A percentile compares a stretch with the other conserved stretches of the same genome.
Conservation (phyloP, 2,797 vertebrate species). For the Lycodopsis pacificus region DNA sequence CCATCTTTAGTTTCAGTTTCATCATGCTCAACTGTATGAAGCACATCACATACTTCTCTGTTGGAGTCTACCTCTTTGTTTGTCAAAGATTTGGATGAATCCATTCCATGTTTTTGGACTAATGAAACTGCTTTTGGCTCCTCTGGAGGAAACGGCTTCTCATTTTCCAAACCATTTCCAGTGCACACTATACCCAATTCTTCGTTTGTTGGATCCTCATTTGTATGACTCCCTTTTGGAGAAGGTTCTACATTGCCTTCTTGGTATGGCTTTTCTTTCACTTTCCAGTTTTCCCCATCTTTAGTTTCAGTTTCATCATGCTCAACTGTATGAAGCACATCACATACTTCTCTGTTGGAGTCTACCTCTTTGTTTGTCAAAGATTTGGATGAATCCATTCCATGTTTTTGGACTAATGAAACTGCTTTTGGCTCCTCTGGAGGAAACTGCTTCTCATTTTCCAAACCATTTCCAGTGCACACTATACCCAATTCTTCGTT, state of each 20-base stretch:
- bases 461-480: constrained; percentile 31
- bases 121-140: constrained; percentile 1
- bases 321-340: constrained; percentile 6
- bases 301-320: constrained; percentile 25
- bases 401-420: background rate
- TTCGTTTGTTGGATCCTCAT: constrained; percentile 24
- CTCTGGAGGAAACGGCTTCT: constrained; percentile 21
- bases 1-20: constrained; percentile 26
- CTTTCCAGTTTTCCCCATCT: constrained; percentile 14
- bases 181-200: background rate
- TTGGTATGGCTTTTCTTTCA: constrained; percentile 20
- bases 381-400: constrained; percentile 20
- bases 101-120: background rate
- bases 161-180: constrained; percentile 39
- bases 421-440: constrained; percentile 12
- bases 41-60: constrained; percentile 20
- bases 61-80: constrained; percentile 5
- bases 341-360: constrained; percentile 14
- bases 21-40: constrained; percentile 13
- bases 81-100: constrained; percentile 16
- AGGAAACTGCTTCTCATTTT: constrained; percentile 32
- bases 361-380: constrained; percentile 3
- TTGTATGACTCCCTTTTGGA: background rate
- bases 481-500: background rate
- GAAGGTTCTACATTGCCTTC: constrained; percentile 6